Percentiles rank a stretch among this genome's conserved stretches.
Evolutionary conservation across 2,113 vertebrate genomes (phyloP).

Genomic region (Nasalis larvatus): DNA sequence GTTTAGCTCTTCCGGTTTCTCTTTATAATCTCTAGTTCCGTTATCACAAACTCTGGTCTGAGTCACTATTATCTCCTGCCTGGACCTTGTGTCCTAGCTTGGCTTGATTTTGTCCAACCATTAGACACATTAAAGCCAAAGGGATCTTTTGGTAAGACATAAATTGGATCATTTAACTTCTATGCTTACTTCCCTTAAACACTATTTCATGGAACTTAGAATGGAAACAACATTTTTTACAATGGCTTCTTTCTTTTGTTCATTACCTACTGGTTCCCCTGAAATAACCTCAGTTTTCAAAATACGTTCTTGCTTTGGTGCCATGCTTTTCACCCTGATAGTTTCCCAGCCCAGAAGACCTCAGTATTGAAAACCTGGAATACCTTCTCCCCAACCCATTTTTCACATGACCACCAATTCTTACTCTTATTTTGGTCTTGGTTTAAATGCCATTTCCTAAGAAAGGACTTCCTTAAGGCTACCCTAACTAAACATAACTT

Average conservation of each 20-base stretch:
- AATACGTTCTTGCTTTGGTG: neutral
- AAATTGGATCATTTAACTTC: neutral
- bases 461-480: neutral
- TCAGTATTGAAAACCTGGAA: neutral
- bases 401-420: neutral
- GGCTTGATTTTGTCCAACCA: neutral
- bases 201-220: neutral
- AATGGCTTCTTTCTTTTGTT: neutral
- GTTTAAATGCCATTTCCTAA: neutral
- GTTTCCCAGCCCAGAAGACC: fast-evolving
- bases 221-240: neutral
- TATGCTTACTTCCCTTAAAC: neutral
- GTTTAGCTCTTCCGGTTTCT: neutral
- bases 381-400: neutral
- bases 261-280: neutral
- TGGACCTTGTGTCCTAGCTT: neutral
- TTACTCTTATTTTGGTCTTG: neutral
- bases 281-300: neutral
- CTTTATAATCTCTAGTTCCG: neutral
- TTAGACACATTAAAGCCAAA: neutral
- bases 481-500: neutral
- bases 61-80: neutral
- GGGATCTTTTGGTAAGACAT: neutral
- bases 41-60: neutral
- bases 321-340: neutral